Conservation (phyloP, 2,888 invertebrate species). For the Lysandra bellargus region DNA sequence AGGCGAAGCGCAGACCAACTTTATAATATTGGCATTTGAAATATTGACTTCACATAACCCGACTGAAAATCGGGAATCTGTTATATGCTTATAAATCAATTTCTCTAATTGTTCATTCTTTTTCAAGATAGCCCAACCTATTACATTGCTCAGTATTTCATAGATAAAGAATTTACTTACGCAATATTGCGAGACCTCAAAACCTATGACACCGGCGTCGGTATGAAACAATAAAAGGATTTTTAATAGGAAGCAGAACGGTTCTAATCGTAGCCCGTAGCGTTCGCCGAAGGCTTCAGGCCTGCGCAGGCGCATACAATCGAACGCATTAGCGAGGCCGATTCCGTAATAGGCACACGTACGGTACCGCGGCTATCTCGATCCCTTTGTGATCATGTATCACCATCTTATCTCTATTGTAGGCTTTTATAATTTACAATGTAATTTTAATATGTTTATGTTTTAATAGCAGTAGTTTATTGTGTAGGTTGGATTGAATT, state of each 20-base stretch:
- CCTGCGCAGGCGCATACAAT: constrained; percentile 39
- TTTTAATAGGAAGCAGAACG: constrained; percentile 19
- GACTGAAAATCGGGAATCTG: too few species aligned
- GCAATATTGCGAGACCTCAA: background rate
- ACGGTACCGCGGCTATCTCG: constrained; percentile 38
- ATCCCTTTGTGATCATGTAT: constrained; percentile 39
- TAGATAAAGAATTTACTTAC: background rate
- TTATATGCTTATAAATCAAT: too few species aligned
- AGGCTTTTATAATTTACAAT: constrained; percentile 38
- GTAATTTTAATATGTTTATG: constrained; percentile 27
- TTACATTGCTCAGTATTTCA: background rate
- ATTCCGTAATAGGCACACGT: constrained; percentile 50
- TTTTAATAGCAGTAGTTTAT: background rate
- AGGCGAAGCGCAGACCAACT: too few species aligned
- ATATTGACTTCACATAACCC: too few species aligned
- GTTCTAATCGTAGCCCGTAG: constrained; percentile 2
- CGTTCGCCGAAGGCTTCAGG: constrained; percentile 23
- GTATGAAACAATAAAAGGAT: constrained; percentile 21
- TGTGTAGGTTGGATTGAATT: background rate
- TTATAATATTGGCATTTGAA: too few species aligned
- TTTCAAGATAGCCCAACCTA: too few species aligned
- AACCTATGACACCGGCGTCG: constrained; percentile 5
- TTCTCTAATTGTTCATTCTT: too few species aligned
- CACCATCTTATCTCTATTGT: constrained; percentile 39
- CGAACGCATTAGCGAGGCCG: constrained; percentile 42